Evolutionary conservation across 2,888 invertebrate genomes (phyloP).

Genomic region (Mesoligia furuncula): DNA sequence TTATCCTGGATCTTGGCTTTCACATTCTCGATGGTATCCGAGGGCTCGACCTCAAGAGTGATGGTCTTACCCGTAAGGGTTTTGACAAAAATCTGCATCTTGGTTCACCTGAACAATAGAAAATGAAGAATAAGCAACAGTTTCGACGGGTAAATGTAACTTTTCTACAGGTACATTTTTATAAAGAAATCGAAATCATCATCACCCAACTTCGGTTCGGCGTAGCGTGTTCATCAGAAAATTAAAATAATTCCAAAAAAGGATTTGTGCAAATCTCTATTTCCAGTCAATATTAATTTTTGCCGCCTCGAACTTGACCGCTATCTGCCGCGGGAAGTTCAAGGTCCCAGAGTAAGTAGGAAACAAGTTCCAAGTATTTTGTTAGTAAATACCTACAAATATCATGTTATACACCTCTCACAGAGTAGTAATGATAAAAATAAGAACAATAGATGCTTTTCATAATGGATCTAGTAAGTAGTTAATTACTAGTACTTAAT

Average conservation of each 20-base stretch:
- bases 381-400: conserved; percentile 2
- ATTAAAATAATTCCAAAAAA: not conserved
- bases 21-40: conserved; percentile 98
- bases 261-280: not conserved
- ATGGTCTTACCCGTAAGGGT: conserved; percentile 98
- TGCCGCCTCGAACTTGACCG: conserved; percentile 20
- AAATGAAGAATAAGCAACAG: not conserved
- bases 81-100: conserved; percentile 99
- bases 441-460: not conserved
- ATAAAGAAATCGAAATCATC: not conserved
- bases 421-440: not conserved
- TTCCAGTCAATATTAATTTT: not conserved
- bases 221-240: not conserved
- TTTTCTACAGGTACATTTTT: not conserved
- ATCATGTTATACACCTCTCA: not conserved
- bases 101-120: conserved; percentile 70
- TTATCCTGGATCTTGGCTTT: conserved; percentile 98
- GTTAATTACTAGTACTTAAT: conserved; percentile 9
- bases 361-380: conserved; percentile 31
- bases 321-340: conserved; percentile 19
- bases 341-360: conserved; percentile 18
- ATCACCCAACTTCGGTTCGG: no score
- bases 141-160: not conserved
- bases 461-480: not conserved
- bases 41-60: conserved; percentile 97